Base-by-base conservation (phyloP, 2,888 invertebrate species). In the Schrankia costaestrigalis region DNA sequence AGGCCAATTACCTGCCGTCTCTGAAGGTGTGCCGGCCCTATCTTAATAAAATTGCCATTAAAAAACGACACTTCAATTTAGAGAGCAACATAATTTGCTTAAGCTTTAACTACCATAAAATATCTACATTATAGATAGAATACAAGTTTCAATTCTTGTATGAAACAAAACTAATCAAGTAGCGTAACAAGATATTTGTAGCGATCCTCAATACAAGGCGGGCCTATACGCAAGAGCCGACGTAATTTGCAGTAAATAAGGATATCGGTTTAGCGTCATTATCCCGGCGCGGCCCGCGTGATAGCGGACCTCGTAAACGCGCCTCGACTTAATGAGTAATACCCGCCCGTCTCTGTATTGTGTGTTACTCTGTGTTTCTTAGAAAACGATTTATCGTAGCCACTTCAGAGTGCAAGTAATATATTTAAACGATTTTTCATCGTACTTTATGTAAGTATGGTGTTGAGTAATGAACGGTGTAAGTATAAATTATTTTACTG, bases 211-310 rank as follows among this genome's bases (percentile, higher is more conserved):
- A 52, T 49, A 41, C 43, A 46, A 41, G 51, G 49, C 59, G 61
- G 60, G 56, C n/a, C n/a, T 45, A 56, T 54, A 62, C 56, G 56
- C 55, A 59, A 58, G 55, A 59, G 56, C 62, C 66, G 52, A 58
- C 74, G 74, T 80, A 82, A 85, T 85, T 82, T 83, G 84, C 83
- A 83, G 82, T 85, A 85, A 85, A 85, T 83, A 85, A 82, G 85
- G 82, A 77, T 81, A 84, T 85, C 77, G 84, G 82, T 76, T 75
- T 72, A 78, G 76, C 75, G 73, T 77, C 79, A 82, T 85, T 84
- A 84, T 79, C 74, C 72, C 61, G 49, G 48, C 46, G 38, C 57
- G 53, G 56, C 52, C 39, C 54, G 61, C 67, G 64, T 65, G 68
- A 69, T 60, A 62, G 57, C 62, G 58, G 61, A 52, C 59, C 64